Base-by-base conservation (phyloP, 2,888 invertebrate species). In the Pyrgus malvae region DNA sequence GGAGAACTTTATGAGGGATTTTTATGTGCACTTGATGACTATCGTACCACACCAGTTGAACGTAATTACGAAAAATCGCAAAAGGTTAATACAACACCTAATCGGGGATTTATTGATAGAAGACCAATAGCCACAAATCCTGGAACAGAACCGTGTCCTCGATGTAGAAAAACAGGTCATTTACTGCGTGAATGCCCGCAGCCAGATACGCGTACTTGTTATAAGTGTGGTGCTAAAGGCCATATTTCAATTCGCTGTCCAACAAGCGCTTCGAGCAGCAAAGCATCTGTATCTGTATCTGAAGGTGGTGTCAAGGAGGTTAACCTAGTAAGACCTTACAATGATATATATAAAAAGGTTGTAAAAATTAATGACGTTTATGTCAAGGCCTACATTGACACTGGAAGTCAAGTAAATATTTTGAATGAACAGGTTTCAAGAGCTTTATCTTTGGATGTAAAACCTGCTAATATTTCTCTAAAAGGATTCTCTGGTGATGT, bases 1-100 rank as follows among this genome's bases (percentile, higher is more conserved):
- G 64, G 58, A 0, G 65, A 67, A 35, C 44, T 65, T 0, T 66
- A 66, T 23, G 61, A 65, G 53, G 59, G 56, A 1, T 67, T 66
- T 44, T 23, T 65, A 0, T 63, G 45, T 9, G 63, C 68, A 0
- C 37, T 69, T 0, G 66, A 69, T 9, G 62, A 66, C 17, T 66
- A 65, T 27, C 61, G 54, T 3, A 8, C 54, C 16, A 29, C 48
- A n/a, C 12, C 27, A 2, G 3, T 12, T 12, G 33, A 33, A 12
- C 33, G 12, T 33, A 14, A 11, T 5, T n/a, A n/a, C n/a, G n/a
- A n/a, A n/a, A n/a, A n/a, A n/a, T n/a, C n/a, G n/a, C n/a, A n/a
- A n/a, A n/a, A n/a, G n/a, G n/a, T n/a, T n/a, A n/a, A n/a, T n/a
- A n/a, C n/a, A n/a, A 33, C 37, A 17, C 2, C 17, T 8, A 5